Percentiles rank a stretch among this genome's conserved stretches.
Evolutionary conservation across 2,797 vertebrate species (phyloP).

Genomic region (Nyctalus aviator): DNA sequence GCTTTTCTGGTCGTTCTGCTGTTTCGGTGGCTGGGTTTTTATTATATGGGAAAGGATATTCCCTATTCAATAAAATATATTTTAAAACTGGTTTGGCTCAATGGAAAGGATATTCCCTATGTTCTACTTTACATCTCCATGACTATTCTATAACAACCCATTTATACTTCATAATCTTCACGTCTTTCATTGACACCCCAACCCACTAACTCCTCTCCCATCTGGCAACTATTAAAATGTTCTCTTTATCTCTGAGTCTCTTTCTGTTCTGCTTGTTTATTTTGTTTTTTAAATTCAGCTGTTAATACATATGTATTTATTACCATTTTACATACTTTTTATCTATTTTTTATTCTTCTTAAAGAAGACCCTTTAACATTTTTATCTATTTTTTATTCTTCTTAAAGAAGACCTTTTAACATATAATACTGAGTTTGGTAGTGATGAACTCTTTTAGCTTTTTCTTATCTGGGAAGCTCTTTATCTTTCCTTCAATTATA

Average conservation of each 20-base stretch:
- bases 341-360: background rate
- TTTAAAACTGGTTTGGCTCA: too few relatives aligned
- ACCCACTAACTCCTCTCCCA: background rate
- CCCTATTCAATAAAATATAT: too few relatives aligned
- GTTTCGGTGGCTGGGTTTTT: too few relatives aligned
- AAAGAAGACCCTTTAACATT: background rate
- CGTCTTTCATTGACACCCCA: background rate
- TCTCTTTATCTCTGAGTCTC: background rate
- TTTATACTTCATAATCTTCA: background rate
- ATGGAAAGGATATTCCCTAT: background rate
- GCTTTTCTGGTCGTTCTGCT: too few relatives aligned
- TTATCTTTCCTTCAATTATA: background rate
- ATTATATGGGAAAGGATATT: background rate
- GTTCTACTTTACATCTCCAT: background rate
- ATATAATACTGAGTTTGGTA: background rate
- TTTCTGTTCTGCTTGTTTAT: background rate
- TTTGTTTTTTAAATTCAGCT: background rate
- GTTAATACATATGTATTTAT: background rate
- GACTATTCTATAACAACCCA: background rate
- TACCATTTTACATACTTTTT: background rate
- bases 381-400: background rate
- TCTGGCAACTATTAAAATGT: background rate
- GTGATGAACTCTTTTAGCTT: background rate
- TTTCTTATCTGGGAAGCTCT: background rate
- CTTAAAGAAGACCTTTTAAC: background rate